Evolutionary conservation across 2,113 vertebrate genomes (phyloP).

Genomic region (Gobio gobio): DNA sequence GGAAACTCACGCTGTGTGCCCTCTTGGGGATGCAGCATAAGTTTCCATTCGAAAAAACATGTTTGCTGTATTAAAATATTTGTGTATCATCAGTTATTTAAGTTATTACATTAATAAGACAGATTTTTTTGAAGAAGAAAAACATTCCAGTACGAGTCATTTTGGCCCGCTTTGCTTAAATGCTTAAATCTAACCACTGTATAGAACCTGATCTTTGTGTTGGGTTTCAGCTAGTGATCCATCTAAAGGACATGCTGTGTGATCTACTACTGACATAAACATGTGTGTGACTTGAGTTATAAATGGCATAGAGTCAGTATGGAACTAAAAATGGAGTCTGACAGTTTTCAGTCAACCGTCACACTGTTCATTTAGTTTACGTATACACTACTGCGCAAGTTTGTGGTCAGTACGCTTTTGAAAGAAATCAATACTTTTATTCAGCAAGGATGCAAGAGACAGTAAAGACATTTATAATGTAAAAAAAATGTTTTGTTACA

Average conservation of each 20-base stretch:
- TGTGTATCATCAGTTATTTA: too few relatives aligned
- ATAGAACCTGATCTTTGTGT: background rate
- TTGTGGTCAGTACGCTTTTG: background rate
- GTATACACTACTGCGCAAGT: background rate
- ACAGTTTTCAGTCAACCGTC: background rate
- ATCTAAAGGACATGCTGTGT: background rate
- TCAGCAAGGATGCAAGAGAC: background rate
- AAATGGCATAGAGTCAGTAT: background rate
- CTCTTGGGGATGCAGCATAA: too few relatives aligned
- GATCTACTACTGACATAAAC: background rate
- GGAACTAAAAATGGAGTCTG: background rate
- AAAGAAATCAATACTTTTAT: background rate
- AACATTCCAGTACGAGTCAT: too few relatives aligned
- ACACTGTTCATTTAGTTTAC: background rate
- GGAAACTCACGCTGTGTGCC: too few relatives aligned
- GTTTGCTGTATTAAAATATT: too few relatives aligned
- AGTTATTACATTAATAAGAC: too few relatives aligned
- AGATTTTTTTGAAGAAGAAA: too few relatives aligned
- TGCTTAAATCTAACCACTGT: background rate
- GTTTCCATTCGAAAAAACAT: too few relatives aligned
- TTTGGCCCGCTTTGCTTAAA: background rate
- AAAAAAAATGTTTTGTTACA: too few relatives aligned
- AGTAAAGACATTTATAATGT: too few relatives aligned
- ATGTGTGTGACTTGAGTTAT: slow-evolving; percentile 15
- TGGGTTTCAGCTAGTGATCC: background rate